phyloP scores from a whole-genome alignment of 2,113 vertebrate species.

The Corythornis madagascariensis region DNA sequence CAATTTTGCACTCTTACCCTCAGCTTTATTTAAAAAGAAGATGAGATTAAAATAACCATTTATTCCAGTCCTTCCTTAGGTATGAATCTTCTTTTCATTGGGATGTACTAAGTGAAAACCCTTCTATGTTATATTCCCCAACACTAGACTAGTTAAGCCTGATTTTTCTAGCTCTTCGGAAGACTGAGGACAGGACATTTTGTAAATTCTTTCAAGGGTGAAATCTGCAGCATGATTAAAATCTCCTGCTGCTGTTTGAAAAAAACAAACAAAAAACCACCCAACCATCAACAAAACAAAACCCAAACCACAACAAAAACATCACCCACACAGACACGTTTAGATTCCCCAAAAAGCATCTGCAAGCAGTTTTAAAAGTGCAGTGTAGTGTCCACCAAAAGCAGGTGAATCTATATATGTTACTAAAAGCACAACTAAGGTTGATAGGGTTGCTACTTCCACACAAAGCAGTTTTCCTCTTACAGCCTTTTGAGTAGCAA shows the following conservation, averaged over 20 bases:
- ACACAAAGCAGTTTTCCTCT: slow-evolving; percentile 57
- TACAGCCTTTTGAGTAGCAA: slow-evolving; percentile 30
- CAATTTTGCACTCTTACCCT: neutral
- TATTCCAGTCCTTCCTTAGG: neutral
- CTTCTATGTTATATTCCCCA: neutral
- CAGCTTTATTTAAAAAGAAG: slow-evolving; percentile 22
- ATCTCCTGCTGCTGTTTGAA: slow-evolving; percentile 41
- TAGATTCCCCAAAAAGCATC: slow-evolving; percentile 38
- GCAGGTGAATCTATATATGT: slow-evolving; percentile 26
- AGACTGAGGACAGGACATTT: slow-evolving; percentile 44
- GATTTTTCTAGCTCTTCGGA: slow-evolving; percentile 48
- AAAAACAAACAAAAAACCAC: neutral
- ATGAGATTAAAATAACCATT: neutral
- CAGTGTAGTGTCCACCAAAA: neutral
- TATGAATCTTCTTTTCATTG: slow-evolving; percentile 18
- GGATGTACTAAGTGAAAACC: neutral
- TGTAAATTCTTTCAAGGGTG: slow-evolving; percentile 49
- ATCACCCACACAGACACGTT: neutral
- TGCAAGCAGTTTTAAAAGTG: slow-evolving; percentile 67
- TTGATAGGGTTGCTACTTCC: slow-evolving; percentile 31
- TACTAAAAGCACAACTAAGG: slow-evolving; percentile 45
- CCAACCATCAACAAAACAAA: neutral
- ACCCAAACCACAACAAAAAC: neutral
- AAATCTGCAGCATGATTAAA: slow-evolving; percentile 68
- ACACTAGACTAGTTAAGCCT: slow-evolving; percentile 30